A percentile compares a stretch with the other conserved stretches of the same genome.
phyloP scores from a whole-genome alignment of 2,797 vertebrate genomes.

The Apogon talboti region DNA sequence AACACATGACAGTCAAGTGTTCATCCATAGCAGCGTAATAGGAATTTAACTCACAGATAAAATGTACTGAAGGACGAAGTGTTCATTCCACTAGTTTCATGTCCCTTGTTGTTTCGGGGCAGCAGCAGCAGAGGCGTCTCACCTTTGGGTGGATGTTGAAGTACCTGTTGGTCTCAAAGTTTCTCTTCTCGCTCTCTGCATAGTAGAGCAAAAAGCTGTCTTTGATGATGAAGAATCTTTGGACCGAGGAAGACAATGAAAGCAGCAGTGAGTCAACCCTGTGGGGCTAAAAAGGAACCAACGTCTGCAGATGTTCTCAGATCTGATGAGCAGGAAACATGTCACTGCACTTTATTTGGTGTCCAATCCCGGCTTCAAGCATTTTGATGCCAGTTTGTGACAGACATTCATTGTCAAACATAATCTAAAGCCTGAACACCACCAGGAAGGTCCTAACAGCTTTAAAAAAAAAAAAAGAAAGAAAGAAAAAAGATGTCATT shows the following conservation, averaged over 20 bases:
- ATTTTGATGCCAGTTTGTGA: too few relatives aligned
- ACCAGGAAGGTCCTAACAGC: too few relatives aligned
- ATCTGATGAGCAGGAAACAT: not conserved
- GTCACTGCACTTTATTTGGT: not conserved
- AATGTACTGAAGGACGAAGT: too few relatives aligned
- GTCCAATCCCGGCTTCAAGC: not conserved
- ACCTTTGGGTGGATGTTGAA: slow-evolving; percentile 99
- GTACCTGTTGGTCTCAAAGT: slow-evolving; percentile 92
- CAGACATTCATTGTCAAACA: too few relatives aligned
- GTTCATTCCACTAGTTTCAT: too few relatives aligned
- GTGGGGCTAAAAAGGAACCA: slow-evolving; percentile 26
- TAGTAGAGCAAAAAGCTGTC: slow-evolving; percentile 98
- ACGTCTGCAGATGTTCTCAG: slow-evolving; percentile 12
- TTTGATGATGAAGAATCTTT: slow-evolving; percentile 97
- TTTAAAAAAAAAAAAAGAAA: too few relatives aligned
- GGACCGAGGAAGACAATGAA: slow-evolving; percentile 51
- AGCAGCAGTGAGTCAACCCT: slow-evolving; percentile 47
- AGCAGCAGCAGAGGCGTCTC: slow-evolving; percentile 54
- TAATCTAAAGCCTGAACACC: too few relatives aligned
- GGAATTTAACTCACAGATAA: too few relatives aligned
- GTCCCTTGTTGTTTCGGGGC: not conserved
- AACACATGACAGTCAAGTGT: not conserved
- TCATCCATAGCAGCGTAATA: too few relatives aligned
- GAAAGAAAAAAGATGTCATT: not conserved
- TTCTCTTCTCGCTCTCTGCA: slow-evolving; percentile 93